Base-by-base conservation (phyloP, 2,888 invertebrate species). In the Melanchra persicariae region DNA sequence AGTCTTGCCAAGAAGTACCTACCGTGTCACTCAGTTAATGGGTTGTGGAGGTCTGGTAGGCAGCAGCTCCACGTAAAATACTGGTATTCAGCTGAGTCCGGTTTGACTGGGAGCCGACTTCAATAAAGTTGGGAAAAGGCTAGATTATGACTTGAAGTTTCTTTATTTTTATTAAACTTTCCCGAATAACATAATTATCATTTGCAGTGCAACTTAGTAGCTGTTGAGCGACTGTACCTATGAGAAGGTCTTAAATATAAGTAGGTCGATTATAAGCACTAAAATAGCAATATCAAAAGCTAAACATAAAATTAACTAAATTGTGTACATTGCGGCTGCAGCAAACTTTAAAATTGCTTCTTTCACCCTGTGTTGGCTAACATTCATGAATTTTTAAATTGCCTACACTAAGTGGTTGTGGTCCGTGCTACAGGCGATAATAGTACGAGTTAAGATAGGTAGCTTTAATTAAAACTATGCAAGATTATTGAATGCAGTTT, bases 261-360 rank as follows among this genome's bases (percentile, higher is more conserved):
- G 2, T n/a, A n/a, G n/a, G 8, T n/a, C 19, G 8, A 8, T 47
- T 8, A n/a, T n/a, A 47, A n/a, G 22, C 10, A 5, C 24, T 24
- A 24, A 24, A 19, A 34, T 34, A 12, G 55, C n/a, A n/a, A 8
- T n/a, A 55, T 24, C 6, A 47, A 26, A 37, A 70, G 7, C 6
- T 71, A 19, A n/a, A 70, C 15, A n/a, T 37, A 47, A 55, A n/a
- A 19, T 37, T 3, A 34, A 51, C 40, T 51, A 49, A 34, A 24
- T 9, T 12, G 26, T 26, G 1, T 24, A 52, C 22, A 37, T 22
- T 74, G 26, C 19, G 30, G 9, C 15, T 30, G n/a, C 9, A 52
- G 2, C 34, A 52, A 70, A 64, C 15, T 63, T 37, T 52, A 70
- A 54, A 74, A 54, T 74, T 74, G 45, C 22, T 63, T 45, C 43